Conservation (phyloP, 2,888 invertebrate species). For the Dendrolimus houi region DNA sequence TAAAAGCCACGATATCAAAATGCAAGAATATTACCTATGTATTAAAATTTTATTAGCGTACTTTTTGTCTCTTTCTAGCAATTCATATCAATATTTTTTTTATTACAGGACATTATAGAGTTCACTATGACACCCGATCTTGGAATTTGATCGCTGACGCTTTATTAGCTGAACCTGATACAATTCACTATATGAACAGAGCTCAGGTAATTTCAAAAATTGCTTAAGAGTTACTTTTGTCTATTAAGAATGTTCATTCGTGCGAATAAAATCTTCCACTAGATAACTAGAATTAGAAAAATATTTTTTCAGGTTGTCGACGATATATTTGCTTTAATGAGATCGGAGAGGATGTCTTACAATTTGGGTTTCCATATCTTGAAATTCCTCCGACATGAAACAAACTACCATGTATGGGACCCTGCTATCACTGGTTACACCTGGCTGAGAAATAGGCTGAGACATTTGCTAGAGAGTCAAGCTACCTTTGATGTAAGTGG, state of each 20-base stretch:
- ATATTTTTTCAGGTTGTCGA: constrained; percentile 45
- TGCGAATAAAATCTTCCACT: not conserved
- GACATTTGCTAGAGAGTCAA: constrained; percentile 45
- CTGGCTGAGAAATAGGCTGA: constrained; percentile 54
- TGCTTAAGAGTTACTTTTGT: not conserved
- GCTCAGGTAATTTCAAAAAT: constrained; percentile 75
- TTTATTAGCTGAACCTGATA: constrained; percentile 36
- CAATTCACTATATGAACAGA: constrained; percentile 81
- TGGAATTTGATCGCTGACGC: constrained; percentile 71
- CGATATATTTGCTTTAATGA: constrained; percentile 59
- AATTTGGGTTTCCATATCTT: constrained; percentile 51
- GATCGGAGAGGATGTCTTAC: constrained; percentile 43
- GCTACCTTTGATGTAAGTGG: constrained; percentile 53
- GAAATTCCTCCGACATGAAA: constrained; percentile 46
- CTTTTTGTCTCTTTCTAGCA: no score
- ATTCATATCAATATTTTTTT: not conserved
- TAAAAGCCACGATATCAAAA: no score
- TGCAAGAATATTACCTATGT: no score
- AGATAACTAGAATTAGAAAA: not conserved
- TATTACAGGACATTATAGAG: constrained; percentile 79
- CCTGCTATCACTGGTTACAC: constrained; percentile 53
- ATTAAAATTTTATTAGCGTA: no score
- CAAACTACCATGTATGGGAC: constrained; percentile 60
- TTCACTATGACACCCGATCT: constrained; percentile 77
- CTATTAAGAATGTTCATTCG: not conserved